A percentile compares a stretch with the other conserved stretches of the same genome.
Conservation (phyloP, 2,888 invertebrate genomes). For the Xestoiulus laeticollis region DNA sequence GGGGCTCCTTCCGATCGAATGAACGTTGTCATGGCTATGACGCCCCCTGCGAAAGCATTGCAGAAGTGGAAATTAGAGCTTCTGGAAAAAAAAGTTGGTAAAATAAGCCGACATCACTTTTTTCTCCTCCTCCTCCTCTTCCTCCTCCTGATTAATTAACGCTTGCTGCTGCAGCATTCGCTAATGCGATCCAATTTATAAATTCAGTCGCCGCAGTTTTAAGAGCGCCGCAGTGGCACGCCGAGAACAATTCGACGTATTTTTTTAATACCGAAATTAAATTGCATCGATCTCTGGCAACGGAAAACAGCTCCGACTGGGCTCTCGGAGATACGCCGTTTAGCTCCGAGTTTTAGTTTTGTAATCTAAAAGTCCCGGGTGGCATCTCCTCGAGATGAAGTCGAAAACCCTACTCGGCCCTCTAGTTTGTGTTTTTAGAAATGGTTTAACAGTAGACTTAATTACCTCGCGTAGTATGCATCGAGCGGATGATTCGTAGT, state of each 20-base stretch:
- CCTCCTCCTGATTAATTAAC: constrained; percentile 20
- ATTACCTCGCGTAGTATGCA: too few relatives aligned
- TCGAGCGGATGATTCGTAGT: too few relatives aligned
- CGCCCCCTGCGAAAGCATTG: neutral
- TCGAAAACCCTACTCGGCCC: too few relatives aligned
- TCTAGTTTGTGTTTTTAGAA: too few relatives aligned
- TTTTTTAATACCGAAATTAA: neutral
- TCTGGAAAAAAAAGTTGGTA: constrained; percentile 4
- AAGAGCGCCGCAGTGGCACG: neutral
- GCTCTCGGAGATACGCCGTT: too few relatives aligned
- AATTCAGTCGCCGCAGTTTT: neutral
- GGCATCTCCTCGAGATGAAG: too few relatives aligned
- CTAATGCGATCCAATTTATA: constrained; percentile 23
- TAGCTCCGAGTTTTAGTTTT: too few relatives aligned
- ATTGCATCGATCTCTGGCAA: neutral
- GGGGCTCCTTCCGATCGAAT: neutral
- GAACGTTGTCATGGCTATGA: constrained; percentile 10
- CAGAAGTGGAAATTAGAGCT: neutral
- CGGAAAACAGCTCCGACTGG: neutral
- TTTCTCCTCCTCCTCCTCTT: neutral
- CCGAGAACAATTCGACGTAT: neutral
- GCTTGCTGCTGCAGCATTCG: neutral
- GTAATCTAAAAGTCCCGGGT: too few relatives aligned
- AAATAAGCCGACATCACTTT: neutral
- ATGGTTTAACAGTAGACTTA: too few relatives aligned